Evolutionary conservation across 2,797 vertebrate species (phyloP), one percentile per base, ranked within the genome.

Genomic region (Poecilia gillii): DNA sequence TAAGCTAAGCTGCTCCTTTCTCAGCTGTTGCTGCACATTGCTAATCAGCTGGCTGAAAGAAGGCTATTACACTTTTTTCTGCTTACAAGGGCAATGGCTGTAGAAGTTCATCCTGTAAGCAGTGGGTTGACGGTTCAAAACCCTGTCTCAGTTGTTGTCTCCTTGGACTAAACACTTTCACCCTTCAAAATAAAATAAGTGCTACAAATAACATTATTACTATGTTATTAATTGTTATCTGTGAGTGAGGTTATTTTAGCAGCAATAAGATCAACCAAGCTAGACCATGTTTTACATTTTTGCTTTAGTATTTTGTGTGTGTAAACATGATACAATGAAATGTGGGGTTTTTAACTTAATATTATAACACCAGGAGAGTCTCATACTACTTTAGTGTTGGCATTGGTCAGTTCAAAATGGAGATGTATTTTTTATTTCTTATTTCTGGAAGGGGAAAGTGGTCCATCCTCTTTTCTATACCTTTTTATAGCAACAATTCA

Each of bases 331-430:
- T 41, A 5, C 8, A 68, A 68, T 41, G 6, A n/a, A 6, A 70
- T n/a, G 1, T 12, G 59, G 31, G 31, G 14, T 31, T 62, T 55
- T 62, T 3, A 36, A 70, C 39, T 41, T 12, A 23, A 13, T 71
- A 2, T 43, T 13, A 45, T 45, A 45, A 23, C 13, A 16, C 2
- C 41, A 71, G 6, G 5, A 6, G 23, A 28, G 5, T 43, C 25
- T 49, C 41, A 7, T n/a, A 20, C 73, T 78, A 72, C 80, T 87
- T 41, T 81, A 79, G 74, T 85, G 72, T 73, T 55, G 36, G 57
- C 53, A 62, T 31, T 31, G 2, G 3, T 81, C 75, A 83, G 80
- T 85, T 82, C 84, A 89, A 59, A 86, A 88, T 84, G 87, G 83
- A 80, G 55, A 77, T 78, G 74, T 25, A 84, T 85, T 90, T 68